phyloP scores from a whole-genome alignment of 2,113 vertebrate genomes.

The Lynx canadensis region DNA sequence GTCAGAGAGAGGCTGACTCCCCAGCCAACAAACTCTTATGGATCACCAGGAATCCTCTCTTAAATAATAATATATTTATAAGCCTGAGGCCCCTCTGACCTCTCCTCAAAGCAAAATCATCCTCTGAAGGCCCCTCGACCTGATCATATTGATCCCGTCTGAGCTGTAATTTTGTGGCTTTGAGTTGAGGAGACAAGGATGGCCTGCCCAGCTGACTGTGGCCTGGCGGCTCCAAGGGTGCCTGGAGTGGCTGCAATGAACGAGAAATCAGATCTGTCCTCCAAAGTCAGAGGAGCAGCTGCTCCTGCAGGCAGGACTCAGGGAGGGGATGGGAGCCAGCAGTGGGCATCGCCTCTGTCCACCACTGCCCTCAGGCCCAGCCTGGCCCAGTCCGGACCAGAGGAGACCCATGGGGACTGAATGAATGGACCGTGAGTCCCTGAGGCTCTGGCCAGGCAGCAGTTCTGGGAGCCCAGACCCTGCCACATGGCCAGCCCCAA shows the following conservation, averaged over 20 bases:
- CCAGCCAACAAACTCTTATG: slow-evolving; percentile 44
- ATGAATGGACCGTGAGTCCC: neutral
- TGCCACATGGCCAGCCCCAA: too few relatives aligned
- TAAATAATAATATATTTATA: slow-evolving; percentile 76
- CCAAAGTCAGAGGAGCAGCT: neutral
- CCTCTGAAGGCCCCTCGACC: slow-evolving; percentile 45
- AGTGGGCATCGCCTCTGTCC: neutral
- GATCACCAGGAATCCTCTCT: slow-evolving; percentile 62
- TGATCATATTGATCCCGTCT: slow-evolving; percentile 66
- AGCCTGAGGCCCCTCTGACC: slow-evolving; percentile 75
- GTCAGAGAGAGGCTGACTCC: neutral
- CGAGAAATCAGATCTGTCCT: neutral
- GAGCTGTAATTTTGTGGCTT: slow-evolving; percentile 40
- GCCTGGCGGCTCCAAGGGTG: neutral
- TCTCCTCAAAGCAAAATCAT: slow-evolving; percentile 80
- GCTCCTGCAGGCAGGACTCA: neutral
- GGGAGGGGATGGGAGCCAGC: neutral
- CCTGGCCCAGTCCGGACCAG: neutral
- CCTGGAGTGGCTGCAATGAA: neutral
- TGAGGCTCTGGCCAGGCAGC: neutral
- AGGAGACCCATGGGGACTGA: neutral
- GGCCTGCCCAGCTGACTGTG: neutral
- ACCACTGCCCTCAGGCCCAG: neutral
- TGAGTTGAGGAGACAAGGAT: neutral
- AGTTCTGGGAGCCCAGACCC: neutral